Conservation (phyloP, 2,113 vertebrate species). For the Phrynocephalus versicolor region DNA sequence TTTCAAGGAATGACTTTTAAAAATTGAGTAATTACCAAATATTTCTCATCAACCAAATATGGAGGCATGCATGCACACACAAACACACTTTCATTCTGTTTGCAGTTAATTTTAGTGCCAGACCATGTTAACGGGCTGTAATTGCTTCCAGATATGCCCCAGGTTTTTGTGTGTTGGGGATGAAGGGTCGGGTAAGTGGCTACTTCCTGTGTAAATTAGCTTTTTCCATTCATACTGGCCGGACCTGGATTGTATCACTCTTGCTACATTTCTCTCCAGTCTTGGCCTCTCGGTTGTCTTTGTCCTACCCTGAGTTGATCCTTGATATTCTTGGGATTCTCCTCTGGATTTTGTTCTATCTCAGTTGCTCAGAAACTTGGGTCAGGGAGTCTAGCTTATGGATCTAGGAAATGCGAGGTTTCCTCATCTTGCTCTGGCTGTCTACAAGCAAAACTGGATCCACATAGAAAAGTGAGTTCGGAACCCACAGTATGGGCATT, state of each 20-base stretch:
- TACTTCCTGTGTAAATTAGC: constrained; percentile 94
- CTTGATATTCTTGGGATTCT: constrained; percentile 46
- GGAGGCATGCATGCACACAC: too few relatives aligned
- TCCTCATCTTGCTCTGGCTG: too few relatives aligned
- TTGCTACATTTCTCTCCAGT: not conserved
- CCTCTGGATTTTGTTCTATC: not conserved
- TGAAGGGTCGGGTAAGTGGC: constrained; percentile 90
- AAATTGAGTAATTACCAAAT: constrained; percentile 87
- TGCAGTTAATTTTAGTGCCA: constrained; percentile 91
- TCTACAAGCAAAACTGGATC: too few relatives aligned
- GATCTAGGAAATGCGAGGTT: too few relatives aligned
- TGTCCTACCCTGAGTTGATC: constrained; percentile 21
- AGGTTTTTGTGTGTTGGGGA: constrained; percentile 85
- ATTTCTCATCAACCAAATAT: constrained; percentile 81
- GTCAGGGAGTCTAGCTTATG: too few relatives aligned
- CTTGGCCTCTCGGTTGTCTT: not conserved
- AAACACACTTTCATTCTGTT: too few relatives aligned
- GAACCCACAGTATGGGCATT: not conserved
- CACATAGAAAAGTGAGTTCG: too few relatives aligned
- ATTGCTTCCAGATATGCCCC: constrained; percentile 95
- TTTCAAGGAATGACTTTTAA: constrained; percentile 73
- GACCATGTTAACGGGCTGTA: constrained; percentile 93
- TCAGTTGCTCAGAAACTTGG: too few relatives aligned
- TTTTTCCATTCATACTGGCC: constrained; percentile 79
- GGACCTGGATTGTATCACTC: constrained; percentile 88